Base-by-base conservation (phyloP, 2,888 invertebrate genomes). In the Ramazzottius varieornatus region DNA sequence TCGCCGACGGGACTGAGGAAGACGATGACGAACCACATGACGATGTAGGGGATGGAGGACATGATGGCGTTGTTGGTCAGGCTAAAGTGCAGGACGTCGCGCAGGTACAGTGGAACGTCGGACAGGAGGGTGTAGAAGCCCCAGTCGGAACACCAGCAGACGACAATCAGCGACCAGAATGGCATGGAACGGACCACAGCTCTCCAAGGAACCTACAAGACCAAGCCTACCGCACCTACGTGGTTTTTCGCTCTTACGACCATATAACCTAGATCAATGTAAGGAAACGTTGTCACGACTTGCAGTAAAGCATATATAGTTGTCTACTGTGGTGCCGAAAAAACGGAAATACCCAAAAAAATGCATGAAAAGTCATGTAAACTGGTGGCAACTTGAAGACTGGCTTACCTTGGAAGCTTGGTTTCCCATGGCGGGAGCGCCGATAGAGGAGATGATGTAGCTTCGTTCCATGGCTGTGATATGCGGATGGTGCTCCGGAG, bases 61-160 rank as follows among this genome's bases (percentile, higher is more conserved):
- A 54, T 24, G 29, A 4, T 29, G 20, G 54, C 13, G 29, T 54
- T 54, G 54, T 72, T 68, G 66, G 71, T 70, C 33, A 76, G 70
- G 46, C 72, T 68, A 66, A 71, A 74, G 46, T 71, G 67, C 32
- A 75, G 70, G 20, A 73, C 71, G 67, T 72, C 71, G 33, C 72
- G 71, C 70, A 76, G 72, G 69, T 73, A 76, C 40, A 73, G 72
- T 1, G 76, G 76, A 32, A 76, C 70, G 67, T 74, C 72, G 24
- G 75, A 75, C 40, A 76, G 69, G 72, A 75, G 73, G 1, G 75
- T 75, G 69, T 76, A 76, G 69, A 75, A 76, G 0, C 75, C 74
- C 76, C 76, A 76, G 71, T 76, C 76, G 69, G 75, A 74, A 33
- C 20, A 13, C 54, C 54, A 54, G 24, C 54, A 75, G 1, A 75